Evolutionary conservation across 2,113 vertebrate genomes (phyloP).

Genomic region (Desmodus rotundus): DNA sequence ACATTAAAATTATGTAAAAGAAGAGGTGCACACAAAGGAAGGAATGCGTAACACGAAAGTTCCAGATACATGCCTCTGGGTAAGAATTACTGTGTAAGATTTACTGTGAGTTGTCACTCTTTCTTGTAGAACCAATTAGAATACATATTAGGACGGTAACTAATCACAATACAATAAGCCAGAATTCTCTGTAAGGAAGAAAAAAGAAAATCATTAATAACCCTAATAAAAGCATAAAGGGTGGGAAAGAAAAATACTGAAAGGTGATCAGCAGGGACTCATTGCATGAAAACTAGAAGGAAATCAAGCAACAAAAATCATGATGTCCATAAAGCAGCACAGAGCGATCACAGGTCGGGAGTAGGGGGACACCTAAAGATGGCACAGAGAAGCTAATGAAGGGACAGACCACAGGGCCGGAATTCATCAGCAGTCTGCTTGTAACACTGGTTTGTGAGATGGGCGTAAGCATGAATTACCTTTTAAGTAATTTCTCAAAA

Average conservation of each 20-base stretch:
- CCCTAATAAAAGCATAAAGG: not conserved
- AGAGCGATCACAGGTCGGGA: not conserved
- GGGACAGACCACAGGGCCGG: too few species aligned
- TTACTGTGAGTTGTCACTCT: not conserved
- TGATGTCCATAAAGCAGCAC: not conserved
- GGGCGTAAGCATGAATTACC: not conserved
- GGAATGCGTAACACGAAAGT: not conserved
- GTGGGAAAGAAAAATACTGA: not conserved
- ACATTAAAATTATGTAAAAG: not conserved
- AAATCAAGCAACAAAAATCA: not conserved
- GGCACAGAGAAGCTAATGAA: not conserved
- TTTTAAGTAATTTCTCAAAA: not conserved
- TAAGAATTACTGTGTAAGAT: not conserved
- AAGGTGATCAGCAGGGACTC: not conserved
- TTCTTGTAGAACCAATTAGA: not conserved
- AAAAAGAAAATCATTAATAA: not conserved
- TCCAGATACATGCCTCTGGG: not conserved
- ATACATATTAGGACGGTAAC: not conserved
- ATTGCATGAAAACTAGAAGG: not conserved
- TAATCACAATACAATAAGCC: not conserved
- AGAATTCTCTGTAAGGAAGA: not conserved
- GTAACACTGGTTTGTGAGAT: not conserved
- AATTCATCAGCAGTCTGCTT: not conserved
- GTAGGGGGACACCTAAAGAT: not conserved
- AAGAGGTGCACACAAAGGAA: not conserved